Evolutionary conservation across 2,797 vertebrate species (phyloP), one percentile per base, ranked within the genome.

Genomic region (Poeciliopsis paucimaculata): DNA sequence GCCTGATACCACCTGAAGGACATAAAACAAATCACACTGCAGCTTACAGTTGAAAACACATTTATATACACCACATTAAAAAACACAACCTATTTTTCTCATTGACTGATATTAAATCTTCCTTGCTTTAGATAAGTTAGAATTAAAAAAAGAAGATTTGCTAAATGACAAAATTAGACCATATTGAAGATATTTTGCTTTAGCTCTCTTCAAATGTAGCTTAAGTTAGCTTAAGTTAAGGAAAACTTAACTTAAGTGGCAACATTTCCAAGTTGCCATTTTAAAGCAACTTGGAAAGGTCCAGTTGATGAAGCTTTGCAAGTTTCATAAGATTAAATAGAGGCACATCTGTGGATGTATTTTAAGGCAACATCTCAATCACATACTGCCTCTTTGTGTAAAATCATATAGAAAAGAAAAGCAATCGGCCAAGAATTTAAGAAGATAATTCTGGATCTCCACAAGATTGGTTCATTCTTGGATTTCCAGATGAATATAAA

Each of bases 1-100:
- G 97, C 97, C 94, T 99, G 98, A 83, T 94, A 95, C 88, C 95
- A 98, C 51, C 98, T 99, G 93, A 1, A 87, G 78, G 74, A n/a
- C 28, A 36, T 80, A 53, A 72, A 45, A 70, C n/a, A 0, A 36
- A 70, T 79, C 64, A 81, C 53, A 77, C 10, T 53, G n/a, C 1
- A 1, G 7, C 16, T 39, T n/a, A 9, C 23, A 28, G 68, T 6
- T 8, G 15, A 71, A 43, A 13, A 16, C 36, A 45, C n/a, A n/a
- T 70, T 70, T 34, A 51, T 49, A 10, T 11, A 41, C 34, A 53
- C 9, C 5, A 20, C 12, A 43, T 43, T 0, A 20, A 70, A 70
- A 20, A 20, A 66, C 18, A 68, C 34, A 66, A 64, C 31, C 31
- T 64, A 7, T 36, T 66, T 39, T 66, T 39, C 18, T 68, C 20